Percentiles rank a stretch among this genome's conserved stretches.
phyloP scores from a whole-genome alignment of 2,113 vertebrate species.

The Sylvia atricapilla region DNA sequence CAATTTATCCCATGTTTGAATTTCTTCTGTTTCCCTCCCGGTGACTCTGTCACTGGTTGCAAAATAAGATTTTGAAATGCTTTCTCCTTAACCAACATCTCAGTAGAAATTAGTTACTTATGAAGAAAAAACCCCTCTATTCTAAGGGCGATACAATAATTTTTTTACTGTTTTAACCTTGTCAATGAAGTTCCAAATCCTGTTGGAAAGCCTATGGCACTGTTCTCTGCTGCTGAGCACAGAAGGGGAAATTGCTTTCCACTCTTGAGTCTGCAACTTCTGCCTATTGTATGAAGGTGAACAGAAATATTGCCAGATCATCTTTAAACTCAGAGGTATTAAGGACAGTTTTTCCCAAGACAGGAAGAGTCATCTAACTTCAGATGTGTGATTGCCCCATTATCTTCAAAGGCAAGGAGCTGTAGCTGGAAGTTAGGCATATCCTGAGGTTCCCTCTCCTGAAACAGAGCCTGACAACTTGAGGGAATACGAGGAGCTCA shows the following conservation, averaged over 20 bases:
- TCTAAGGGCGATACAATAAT: not conserved
- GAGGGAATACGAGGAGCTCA: not conserved
- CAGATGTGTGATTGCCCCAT: not conserved
- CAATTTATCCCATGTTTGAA: not conserved
- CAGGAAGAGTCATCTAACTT: not conserved
- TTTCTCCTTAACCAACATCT: not conserved
- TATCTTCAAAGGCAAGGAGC: not conserved
- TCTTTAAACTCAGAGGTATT: not conserved
- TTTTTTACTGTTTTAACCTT: constrained; percentile 25
- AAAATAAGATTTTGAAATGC: not conserved
- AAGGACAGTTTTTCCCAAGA: not conserved
- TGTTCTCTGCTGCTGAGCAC: not conserved
- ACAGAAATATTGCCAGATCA: not conserved
- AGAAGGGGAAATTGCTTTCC: constrained; percentile 13
- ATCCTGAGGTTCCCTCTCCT: not conserved
- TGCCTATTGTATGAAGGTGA: not conserved
- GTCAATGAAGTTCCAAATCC: not conserved
- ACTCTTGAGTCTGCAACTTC: constrained; percentile 6
- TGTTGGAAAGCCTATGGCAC: not conserved
- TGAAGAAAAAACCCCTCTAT: not conserved
- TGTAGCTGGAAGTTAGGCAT: not conserved
- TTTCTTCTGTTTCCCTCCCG: not conserved
- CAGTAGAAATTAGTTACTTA: not conserved
- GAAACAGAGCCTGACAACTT: not conserved
- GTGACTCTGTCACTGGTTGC: not conserved